Conservation (phyloP, 2,797 vertebrate species). For the Neopelma chrysocephalum region DNA sequence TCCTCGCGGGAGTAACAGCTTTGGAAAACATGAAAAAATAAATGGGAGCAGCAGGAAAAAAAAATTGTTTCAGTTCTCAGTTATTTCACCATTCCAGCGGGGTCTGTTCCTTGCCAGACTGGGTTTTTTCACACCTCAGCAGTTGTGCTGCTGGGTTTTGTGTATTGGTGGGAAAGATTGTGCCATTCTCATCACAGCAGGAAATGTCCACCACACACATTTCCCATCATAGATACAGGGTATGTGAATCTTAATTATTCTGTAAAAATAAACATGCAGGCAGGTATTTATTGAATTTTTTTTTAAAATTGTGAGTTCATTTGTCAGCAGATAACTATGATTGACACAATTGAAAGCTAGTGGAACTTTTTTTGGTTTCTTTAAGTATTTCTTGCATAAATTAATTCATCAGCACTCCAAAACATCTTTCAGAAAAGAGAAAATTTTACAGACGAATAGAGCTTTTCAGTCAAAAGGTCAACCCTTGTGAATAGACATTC, state of each 20-base stretch:
- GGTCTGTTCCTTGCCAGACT: neutral
- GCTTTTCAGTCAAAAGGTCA: neutral
- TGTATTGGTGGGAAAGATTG: neutral
- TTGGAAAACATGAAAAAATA: neutral
- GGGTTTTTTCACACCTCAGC: neutral
- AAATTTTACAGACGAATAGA: neutral
- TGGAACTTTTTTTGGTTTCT: too few relatives aligned
- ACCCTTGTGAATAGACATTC: neutral
- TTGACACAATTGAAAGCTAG: neutral
- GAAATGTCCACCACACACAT: neutral
- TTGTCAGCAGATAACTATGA: neutral
- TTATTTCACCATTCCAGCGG: neutral
- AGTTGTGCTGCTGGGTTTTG: neutral
- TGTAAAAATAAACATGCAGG: neutral
- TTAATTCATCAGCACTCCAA: neutral
- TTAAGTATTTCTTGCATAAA: neutral
- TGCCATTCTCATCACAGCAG: neutral
- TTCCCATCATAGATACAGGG: neutral
- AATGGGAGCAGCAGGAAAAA: neutral
- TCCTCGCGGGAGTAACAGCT: neutral
- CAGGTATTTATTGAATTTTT: neutral
- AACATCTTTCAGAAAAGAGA: neutral
- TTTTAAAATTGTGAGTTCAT: neutral
- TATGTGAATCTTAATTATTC: neutral
- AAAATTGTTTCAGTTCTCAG: neutral